Base-by-base conservation (phyloP, 2,797 vertebrate genomes). In the Sandelia bainsii region DNA sequence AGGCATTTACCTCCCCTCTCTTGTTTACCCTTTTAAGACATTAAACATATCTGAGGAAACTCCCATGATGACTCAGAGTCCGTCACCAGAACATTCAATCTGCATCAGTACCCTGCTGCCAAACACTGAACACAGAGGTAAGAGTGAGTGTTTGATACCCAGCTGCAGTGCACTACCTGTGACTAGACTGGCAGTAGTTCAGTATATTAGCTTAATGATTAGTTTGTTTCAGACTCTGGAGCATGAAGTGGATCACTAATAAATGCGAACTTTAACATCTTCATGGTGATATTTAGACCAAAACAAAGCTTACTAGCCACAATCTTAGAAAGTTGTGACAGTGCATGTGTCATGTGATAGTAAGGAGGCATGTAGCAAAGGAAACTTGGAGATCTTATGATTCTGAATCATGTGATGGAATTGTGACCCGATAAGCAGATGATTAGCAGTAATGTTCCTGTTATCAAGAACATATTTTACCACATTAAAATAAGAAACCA, bases 101-200 rank as follows among this genome's bases (percentile, higher is more conserved):
- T 53, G 74, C 10, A 13, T 58, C 20, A 6, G 27, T 3, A 62
- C 69, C 51, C 56, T 74, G 6, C 39, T 76, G 22, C 62, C 64
- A 49, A 46, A 69, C 5, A 2, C 12, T 16, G 50, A 86, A 61
- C 50, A 59, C 23, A 67, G 65, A 81, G 88, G 92, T 92, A 83
- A 80, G 49, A 46, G 3, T 56, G 19, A 58, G 8, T 32, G 29
- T 34, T 40, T 49, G 5, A 56, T 29, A 3, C 48, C 6, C 0
- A 8, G 48, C 8, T 12, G 6, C 1, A 16, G 25, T 22, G 3
- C 25, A 49, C 4, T n/a, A 11, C 19, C 27, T 48, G 16, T 16
- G 37, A 5, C 37, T 37, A 37, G 29, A 32, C 29, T 32, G 29
- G 29, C 29, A 32, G 8, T 32, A 32, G 6, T 29, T 2, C 40